Percentiles rank a stretch among this genome's conserved stretches.
phyloP scores from a whole-genome alignment of 2,113 vertebrate genomes.

The Nicator chloris region DNA sequence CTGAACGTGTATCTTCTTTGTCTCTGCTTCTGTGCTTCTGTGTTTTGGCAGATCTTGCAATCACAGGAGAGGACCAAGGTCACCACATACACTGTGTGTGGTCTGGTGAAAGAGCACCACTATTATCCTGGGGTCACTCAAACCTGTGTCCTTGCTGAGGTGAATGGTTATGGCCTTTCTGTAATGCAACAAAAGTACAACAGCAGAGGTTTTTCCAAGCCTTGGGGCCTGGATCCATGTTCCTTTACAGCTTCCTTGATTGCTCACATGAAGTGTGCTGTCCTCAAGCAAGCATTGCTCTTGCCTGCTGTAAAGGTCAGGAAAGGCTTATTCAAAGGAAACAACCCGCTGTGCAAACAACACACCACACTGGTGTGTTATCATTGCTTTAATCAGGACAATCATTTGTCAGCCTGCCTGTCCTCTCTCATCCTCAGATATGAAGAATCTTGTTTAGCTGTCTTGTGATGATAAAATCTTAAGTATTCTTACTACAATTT shows the following conservation, averaged over 20 bases:
- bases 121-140: not conserved
- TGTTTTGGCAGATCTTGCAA: not conserved
- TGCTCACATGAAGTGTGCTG: not conserved
- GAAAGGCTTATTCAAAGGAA: not conserved
- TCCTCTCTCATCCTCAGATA: not conserved
- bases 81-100: not conserved
- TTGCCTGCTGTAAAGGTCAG: conserved; percentile 2
- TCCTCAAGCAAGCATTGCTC: conserved; percentile 15
- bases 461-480: not conserved
- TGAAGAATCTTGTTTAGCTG: not conserved
- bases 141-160: not conserved
- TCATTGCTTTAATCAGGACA: not conserved
- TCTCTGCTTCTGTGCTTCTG: not conserved
- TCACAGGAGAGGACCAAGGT: not conserved
- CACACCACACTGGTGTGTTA: not conserved
- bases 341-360: not conserved
- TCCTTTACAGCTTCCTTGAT: not conserved
- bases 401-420: not conserved
- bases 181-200: not conserved
- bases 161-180: not conserved
- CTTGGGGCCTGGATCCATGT: not conserved
- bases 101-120: not conserved
- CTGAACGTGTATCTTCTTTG: not conserved
- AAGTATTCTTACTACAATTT: not conserved
- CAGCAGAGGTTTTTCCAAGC: conserved; percentile 35